Evolutionary conservation across 2,797 vertebrate species (phyloP).

Genomic region (Tarsius wallacei): DNA sequence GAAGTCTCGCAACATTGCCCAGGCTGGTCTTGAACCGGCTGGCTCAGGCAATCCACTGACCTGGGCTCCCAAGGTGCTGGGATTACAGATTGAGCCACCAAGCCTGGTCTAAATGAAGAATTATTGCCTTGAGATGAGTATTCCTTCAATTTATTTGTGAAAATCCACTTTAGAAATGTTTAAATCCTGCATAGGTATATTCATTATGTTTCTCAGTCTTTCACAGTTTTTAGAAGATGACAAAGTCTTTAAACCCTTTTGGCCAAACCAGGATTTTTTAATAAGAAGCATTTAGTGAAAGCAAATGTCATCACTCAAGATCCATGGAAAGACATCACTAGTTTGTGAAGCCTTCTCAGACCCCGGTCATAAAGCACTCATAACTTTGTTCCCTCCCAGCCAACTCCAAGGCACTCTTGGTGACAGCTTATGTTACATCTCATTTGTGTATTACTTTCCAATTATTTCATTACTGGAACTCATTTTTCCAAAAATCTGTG

Average conservation of each 20-base stretch:
- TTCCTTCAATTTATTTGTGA: not conserved
- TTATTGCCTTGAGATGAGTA: not conserved
- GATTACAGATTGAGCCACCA: too few relatives aligned
- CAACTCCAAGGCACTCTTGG: not conserved
- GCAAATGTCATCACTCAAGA: constrained; percentile 3
- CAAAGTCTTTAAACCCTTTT: not conserved
- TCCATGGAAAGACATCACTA: not conserved
- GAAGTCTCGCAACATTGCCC: too few relatives aligned
- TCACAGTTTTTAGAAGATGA: constrained; percentile 4
- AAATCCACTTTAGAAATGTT: constrained; percentile 42
- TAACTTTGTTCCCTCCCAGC: not conserved
- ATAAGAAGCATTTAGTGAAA: not conserved
- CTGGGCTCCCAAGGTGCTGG: too few relatives aligned
- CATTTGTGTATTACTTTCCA: not conserved
- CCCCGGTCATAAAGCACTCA: not conserved
- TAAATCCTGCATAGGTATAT: not conserved
- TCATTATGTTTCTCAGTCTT: constrained; percentile 23
- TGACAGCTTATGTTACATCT: not conserved
- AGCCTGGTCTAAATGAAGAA: constrained; percentile 46
- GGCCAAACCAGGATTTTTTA: not conserved
- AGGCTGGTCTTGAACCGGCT: too few relatives aligned
- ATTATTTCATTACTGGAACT: constrained; percentile 1
- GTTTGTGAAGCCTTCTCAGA: not conserved
- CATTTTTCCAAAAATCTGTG: not conserved
- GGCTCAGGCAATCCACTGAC: too few relatives aligned